Base-by-base conservation (phyloP, 2,797 vertebrate species). In the Anguilla anguilla region DNA sequence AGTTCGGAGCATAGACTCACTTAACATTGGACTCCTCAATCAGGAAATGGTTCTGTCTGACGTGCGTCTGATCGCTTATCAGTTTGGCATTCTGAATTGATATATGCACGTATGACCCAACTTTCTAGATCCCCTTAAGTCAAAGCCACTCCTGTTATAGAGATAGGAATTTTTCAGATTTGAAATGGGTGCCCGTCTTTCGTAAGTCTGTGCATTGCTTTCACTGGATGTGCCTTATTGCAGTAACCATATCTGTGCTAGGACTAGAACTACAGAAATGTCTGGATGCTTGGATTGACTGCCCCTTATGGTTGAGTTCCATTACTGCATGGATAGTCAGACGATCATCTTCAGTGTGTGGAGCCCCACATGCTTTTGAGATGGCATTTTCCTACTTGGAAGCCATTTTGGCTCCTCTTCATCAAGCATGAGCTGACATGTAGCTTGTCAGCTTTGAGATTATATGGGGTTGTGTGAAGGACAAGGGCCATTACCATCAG, bases 81-180 rank as follows among this genome's bases (percentile, higher is more conserved):
- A n/a, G 6, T 82, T 82, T 6, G 35, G 79, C 19, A 13, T 51
- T 19, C 79, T 82, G 25, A 51, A 49, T 25, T 9, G 22, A 25
- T n/a, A n/a, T 79, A 79, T 79, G 35, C 35, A 79, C 4, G 13
- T 6, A 35, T 35, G 35, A 82, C 19, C 46, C 22, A 51, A n/a
- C 79, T 10, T 82, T 82, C 43, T 51, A 25, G 25, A 82, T 49
- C 46, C 22, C 7, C 9, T 82, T 82, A 25, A 9, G 22, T 82
- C 79, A 51, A 79, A 51, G 79, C 46, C 31, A 22, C 72, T 25
- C n/a, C 43, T 82, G 43, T 49, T 46, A 82, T 82, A 82, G 79
- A 82, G 46, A 49, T 49, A 11, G 46, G 19, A 51, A n/a, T 25
- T 35, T n/a, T 82, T 25, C 46, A 17, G 35, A 25, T 82, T 25